Base-by-base conservation (phyloP, 2,888 invertebrate species). In the Choristoneura rosaceana region DNA sequence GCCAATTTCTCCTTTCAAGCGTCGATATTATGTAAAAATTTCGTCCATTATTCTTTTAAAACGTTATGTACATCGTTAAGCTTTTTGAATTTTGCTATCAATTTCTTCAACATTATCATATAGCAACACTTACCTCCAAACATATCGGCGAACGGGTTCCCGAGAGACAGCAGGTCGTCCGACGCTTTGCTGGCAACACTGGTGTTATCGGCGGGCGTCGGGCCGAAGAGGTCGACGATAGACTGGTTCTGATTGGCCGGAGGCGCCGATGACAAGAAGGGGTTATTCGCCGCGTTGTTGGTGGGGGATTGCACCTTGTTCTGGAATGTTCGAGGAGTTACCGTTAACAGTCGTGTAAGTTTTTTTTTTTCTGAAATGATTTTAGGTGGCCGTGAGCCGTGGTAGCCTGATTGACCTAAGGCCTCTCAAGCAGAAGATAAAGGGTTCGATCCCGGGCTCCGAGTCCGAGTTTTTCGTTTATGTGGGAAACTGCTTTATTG, bases 101-200 rank as follows among this genome's bases (percentile, higher is more conserved):
- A 25, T 2, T 25, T 25, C 25, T 25, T 25, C 25, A 0, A 25
- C 4, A 7, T 38, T 7, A 38, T 4, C 38, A 7, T 38, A 7
- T 33, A 10, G 25, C 47, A 61, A 55, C 71, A 64, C 87, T 86
- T 81, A 94, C 95, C 95, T 79, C 96, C 95, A 85, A 97, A 97
- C 96, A 97, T 97, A 84, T 98, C 97, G 50, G 98, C 97, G 87
- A 99, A 99, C 10, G 99, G 99, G 94, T 99, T 99, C 60, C 97
- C 97, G 77, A 98, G 94, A 82, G 98, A 97, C 69, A 98, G 95
- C 78, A 99, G 94, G 91, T 98, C 98, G 83, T 98, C 98, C 14
- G 98, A 98, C 33, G 98, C 97, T 90, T 96, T 97, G 75, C 90
- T 87, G 1, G 84, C 76, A 3, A 81, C 80, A 14, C 84, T 79